A percentile compares a stretch with the other conserved stretches of the same genome.
phyloP scores from a whole-genome alignment of 2,888 invertebrate genomes.

The Hypercompe scribonia region DNA sequence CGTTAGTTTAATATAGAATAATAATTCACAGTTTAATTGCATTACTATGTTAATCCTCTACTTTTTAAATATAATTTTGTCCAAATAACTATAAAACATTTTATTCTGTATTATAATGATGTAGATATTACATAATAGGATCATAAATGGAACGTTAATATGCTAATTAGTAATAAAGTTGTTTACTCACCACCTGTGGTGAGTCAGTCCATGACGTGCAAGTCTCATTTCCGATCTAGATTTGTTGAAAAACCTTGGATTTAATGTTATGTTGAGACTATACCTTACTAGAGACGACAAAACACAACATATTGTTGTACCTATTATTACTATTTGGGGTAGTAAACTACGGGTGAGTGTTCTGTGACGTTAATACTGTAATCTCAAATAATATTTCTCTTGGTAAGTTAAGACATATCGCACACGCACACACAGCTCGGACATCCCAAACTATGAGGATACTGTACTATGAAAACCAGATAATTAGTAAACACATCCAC shows the following conservation, averaged over 20 bases:
- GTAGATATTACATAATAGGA: slow-evolving; percentile 6
- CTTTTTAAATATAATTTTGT: not conserved
- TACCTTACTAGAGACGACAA: slow-evolving; percentile 7
- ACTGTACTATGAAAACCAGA: too few relatives aligned
- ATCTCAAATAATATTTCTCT: not conserved
- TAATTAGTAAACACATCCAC: too few relatives aligned
- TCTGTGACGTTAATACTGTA: not conserved
- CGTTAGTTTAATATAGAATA: not conserved
- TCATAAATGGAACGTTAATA: slow-evolving; percentile 12
- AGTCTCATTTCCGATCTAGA: slow-evolving; percentile 45
- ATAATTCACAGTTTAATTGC: not conserved
- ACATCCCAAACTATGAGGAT: too few relatives aligned
- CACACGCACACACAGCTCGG: too few relatives aligned
- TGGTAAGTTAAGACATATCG: too few relatives aligned
- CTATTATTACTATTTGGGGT: not conserved
- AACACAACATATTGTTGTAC: slow-evolving; percentile 3
- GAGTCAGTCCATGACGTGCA: slow-evolving; percentile 19
- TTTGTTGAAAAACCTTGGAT: slow-evolving; percentile 39
- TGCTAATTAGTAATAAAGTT: slow-evolving; percentile 15
- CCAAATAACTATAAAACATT: not conserved
- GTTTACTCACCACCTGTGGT: slow-evolving; percentile 14
- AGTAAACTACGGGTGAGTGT: not conserved
- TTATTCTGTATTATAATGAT: not conserved
- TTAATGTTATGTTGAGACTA: slow-evolving; percentile 14
- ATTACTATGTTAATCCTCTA: not conserved